Evolutionary conservation across 2,113 vertebrate genomes (phyloP).

Genomic region (Limanda limanda): DNA sequence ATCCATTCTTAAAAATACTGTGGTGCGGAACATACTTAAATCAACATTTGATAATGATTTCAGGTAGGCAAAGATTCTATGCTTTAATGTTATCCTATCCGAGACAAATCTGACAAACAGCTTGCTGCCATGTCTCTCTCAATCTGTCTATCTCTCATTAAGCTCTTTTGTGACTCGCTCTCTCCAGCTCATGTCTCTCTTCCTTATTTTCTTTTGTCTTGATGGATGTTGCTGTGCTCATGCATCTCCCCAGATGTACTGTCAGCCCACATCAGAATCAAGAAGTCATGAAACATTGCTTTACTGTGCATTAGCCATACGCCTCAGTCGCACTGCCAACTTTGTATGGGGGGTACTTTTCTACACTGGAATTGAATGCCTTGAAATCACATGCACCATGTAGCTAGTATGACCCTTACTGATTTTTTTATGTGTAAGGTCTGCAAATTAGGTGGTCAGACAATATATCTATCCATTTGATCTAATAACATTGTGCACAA

Average conservation of each 20-base stretch:
- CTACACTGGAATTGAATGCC: background rate
- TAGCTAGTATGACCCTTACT: background rate
- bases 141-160: conserved; percentile 44
- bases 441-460: background rate
- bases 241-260: conserved; percentile 65
- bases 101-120: conserved; percentile 14
- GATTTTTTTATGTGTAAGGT: background rate
- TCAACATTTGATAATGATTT: background rate
- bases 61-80: background rate
- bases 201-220: conserved; percentile 36
- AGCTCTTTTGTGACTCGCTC: conserved; percentile 15
- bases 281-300: conserved; percentile 64
- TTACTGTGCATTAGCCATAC: conserved; percentile 55
- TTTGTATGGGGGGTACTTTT: conserved; percentile 20
- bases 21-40: too few species aligned
- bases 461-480: background rate
- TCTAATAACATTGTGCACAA: background rate
- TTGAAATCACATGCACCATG: background rate
- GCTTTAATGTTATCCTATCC: background rate
- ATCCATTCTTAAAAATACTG: background rate
- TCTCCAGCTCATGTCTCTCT: conserved; percentile 22
- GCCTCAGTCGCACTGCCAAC: conserved; percentile 33
- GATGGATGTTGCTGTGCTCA: conserved; percentile 60
- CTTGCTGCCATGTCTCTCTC: conserved; percentile 34
- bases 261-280: conserved; percentile 71